Conservation (phyloP, 2,113 vertebrate genomes). For the Clinocottus analis region DNA sequence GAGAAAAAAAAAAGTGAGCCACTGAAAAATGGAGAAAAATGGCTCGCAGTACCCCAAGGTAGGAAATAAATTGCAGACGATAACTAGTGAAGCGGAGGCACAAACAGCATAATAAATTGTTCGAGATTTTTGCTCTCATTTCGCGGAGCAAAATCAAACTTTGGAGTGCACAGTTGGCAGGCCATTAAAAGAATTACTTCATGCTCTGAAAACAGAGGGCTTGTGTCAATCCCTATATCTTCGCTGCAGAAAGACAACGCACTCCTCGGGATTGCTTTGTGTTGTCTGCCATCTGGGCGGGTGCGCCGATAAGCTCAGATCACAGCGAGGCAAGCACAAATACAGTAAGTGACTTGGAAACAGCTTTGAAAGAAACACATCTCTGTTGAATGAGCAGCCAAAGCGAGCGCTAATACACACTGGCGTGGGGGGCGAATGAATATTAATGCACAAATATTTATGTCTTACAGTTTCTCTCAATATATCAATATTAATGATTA, state of each 20-base stretch:
- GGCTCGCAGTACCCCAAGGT: conserved; percentile 83
- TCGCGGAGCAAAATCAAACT: conserved; percentile 82
- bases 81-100: conserved; percentile 79
- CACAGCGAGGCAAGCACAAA: conserved; percentile 63
- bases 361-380: conserved; percentile 58
- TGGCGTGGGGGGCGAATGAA: conserved; percentile 61
- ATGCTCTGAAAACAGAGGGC: conserved; percentile 79
- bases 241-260: conserved; percentile 52
- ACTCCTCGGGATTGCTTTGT: conserved; percentile 54
- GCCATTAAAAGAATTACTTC: conserved; percentile 86
- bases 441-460: conserved; percentile 79
- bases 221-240: conserved; percentile 79
- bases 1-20: conserved; percentile 62
- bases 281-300: conserved; percentile 62
- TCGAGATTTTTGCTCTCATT: conserved; percentile 78
- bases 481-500: conserved; percentile 76
- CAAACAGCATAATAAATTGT: conserved; percentile 87
- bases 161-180: conserved; percentile 78
- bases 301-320: conserved; percentile 57
- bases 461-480: conserved; percentile 74
- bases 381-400: conserved; percentile 51
- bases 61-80: conserved; percentile 86
- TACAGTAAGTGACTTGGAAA: conserved; percentile 73
- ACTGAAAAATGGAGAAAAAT: conserved; percentile 82
- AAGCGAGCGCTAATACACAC: conserved; percentile 53